phyloP scores from a whole-genome alignment of 2,113 vertebrate genomes.

The Dicentrarchus labrax region DNA sequence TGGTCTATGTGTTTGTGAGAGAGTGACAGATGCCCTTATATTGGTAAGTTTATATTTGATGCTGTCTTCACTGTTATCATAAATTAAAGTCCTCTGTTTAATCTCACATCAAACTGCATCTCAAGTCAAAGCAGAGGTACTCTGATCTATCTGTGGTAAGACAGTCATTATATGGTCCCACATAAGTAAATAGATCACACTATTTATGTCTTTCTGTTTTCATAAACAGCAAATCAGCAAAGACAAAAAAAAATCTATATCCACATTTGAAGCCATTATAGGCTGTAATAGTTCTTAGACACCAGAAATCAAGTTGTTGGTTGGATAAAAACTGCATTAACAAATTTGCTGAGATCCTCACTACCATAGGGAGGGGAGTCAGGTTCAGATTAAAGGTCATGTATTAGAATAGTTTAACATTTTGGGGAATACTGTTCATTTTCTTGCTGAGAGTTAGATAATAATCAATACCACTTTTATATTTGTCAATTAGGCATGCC shows the following conservation, averaged over 20 bases:
- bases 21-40: slow-evolving; percentile 2
- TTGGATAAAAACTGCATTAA: neutral
- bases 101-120: slow-evolving; percentile 13
- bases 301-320: neutral
- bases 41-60: neutral
- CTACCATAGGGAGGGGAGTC: neutral
- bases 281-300: neutral
- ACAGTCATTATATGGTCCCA: neutral
- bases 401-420: neutral
- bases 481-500: neutral
- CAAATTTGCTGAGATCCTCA: neutral
- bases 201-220: neutral
- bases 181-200: neutral
- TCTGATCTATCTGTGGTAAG: neutral
- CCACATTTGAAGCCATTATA: neutral
- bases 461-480: neutral
- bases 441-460: neutral
- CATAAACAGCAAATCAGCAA: neutral
- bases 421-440: neutral
- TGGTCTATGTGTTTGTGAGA: neutral
- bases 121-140: neutral
- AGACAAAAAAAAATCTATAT: no score
- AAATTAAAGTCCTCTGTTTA: slow-evolving; percentile 16
- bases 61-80: neutral
- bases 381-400: neutral